Evolutionary conservation across 2,797 vertebrate genomes (phyloP), one percentile per base, ranked within the genome.

Genomic region (Lycodopsis pacificus): DNA sequence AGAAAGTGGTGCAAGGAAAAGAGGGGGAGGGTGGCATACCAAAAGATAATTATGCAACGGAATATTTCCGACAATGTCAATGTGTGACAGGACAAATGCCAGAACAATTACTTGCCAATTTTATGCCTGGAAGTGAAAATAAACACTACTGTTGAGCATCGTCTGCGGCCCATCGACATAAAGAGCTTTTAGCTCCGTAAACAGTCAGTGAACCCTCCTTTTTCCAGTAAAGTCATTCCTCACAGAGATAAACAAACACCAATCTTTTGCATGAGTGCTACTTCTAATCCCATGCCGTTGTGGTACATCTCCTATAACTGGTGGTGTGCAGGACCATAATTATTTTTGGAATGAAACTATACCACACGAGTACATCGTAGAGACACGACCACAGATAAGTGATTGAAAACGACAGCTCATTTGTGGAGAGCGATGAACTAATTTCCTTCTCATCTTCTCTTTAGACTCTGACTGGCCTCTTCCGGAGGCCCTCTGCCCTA

Each of bases 381-480:
- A 4, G 32, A 46, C 32, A 66, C 10, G 7, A 49, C 12, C 13
- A 54, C 15, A 65, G 65, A 75, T 64, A 71, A 44, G 19, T 19
- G 7, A 71, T 61, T n/a, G 38, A 27, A 34, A 30, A 51, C 32
- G 78, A 64, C 19, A 27, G 4, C 22, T 38, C 5, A 48, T 14
- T 14, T 14, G 7, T 48, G 19, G 58, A n/a, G 48, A 10, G 48
- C 36, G 40, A n/a, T 67, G 14, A 17, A 84, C 74, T 71, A 36
- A 79, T 74, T 71, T 79, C 59, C 32, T 57, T 85, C 38, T 87
- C 19, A 22, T 79, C 27, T 72, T 79, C 56, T 80, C n/a, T 92
- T 95, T 94, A 99, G 98, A 97, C 88, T 95, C 96, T 10, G 90
- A 72, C 40, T 99, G 98, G 98, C 98, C 97, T 85, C 94, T 99